Base-by-base conservation (phyloP, 2,113 vertebrate genomes). In the Theristicus caerulescens region DNA sequence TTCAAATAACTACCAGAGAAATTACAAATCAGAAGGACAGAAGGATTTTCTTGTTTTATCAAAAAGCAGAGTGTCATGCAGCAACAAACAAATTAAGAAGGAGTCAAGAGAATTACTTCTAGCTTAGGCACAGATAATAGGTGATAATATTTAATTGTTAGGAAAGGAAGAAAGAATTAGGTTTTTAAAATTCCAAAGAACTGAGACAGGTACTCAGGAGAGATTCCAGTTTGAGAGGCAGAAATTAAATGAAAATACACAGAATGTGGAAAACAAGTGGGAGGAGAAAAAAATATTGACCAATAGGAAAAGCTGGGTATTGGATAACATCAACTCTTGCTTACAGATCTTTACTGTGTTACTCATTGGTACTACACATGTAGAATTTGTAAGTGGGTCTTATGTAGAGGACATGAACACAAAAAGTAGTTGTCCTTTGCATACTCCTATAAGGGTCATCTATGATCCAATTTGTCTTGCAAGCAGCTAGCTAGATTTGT, bases 101-200 rank as follows among this genome's bases (percentile, higher is more conserved):
- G 81, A 92, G 65, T 80, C 69, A 74, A 52, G 96, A 96, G 93
- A 92, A 86, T 95, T 96, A 82, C 36, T 94, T 89, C 69, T 79
- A 67, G 38, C 44, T 84, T 72, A 79, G 25, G 62, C 44, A 91
- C 57, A 94, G 90, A 95, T 94, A 97, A 91, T 78, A 90, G 19
- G 10, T 86, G 88, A 94, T 96, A 94, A 95, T 92, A 86, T 91
- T 93, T 96, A 95, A 95, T 95, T 93, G 72, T 81, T 71, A 91
- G n/a, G 55, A 90, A 92, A 81, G 22, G 72, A 92, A 84, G 38
- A 83, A 93, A 81, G 34, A 70, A 84, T 58, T 84, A 83, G 10
- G n/a, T 74, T 86, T 88, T 73, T 84, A 67, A 82, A 64, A 86
- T 74, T 69, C 70, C 17, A 74, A 66, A 84, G 32, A 88, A 74